phyloP scores from a whole-genome alignment of 1,140 invertebrate genomes.

The Lepidurus packardi region DNA sequence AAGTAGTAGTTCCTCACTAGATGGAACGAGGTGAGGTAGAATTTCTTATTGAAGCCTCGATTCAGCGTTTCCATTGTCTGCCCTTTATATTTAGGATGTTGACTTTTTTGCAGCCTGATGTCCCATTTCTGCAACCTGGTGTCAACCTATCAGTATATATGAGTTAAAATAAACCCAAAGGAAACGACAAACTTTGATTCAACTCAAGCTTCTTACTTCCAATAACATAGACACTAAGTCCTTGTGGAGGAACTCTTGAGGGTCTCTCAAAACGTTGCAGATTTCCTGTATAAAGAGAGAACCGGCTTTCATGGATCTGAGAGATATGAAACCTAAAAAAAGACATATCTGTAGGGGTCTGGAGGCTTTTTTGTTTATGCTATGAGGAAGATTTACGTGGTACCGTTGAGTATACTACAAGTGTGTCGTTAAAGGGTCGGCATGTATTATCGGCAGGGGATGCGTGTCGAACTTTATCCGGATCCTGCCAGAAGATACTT shows the following conservation, averaged over 20 bases:
- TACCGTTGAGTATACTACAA: neutral
- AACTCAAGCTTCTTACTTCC: neutral
- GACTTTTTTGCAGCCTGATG: neutral
- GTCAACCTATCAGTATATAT: neutral
- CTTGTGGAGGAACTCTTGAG: neutral
- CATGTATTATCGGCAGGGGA: neutral
- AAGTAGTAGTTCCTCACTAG: neutral
- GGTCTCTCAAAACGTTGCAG: neutral
- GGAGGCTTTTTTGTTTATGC: too few species aligned
- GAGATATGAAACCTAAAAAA: neutral
- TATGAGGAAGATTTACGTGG: neutral
- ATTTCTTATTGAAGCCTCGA: neutral
- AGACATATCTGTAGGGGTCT: too few species aligned
- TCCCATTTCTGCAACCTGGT: neutral
- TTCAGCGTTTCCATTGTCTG: neutral
- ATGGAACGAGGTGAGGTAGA: neutral
- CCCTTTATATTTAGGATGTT: neutral
- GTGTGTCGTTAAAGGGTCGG: neutral
- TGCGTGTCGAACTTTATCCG: neutral
- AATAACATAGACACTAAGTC: neutral
- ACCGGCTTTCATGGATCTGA: neutral
- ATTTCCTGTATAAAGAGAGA: neutral
- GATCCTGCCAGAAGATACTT: neutral
- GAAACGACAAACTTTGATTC: too few species aligned
- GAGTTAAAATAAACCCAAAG: too few species aligned